Base-by-base conservation (phyloP, 2,888 invertebrate species). In the Synanthedon tipuliformis region DNA sequence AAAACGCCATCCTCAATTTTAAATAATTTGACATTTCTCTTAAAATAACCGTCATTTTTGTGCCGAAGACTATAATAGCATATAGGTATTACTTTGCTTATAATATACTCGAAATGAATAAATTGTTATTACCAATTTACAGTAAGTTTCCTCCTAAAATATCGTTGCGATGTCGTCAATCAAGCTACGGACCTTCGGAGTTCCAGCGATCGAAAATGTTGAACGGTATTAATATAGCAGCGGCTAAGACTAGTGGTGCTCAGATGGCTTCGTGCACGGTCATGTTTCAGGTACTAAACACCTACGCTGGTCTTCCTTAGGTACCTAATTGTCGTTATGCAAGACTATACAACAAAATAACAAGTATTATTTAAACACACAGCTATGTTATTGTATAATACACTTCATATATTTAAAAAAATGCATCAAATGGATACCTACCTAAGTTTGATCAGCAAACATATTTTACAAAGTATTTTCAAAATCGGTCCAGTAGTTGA, bases 201-300 rank as follows among this genome's bases (percentile, higher is more conserved):
- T 69, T 83, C 0, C 73, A 75, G 52, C 59, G 79, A 5, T 70
- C 78, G 0, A 56, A 62, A 0, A 61, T 83, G 52, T 48, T 72
- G 56, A 85, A 82, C 50, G 85, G 85, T 1, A 69, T 74, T 23
- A 73, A 58, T 40, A 66, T 86, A 0, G 73, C 71, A 0, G 73
- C 71, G 2, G 70, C 75, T 0, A 76, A 71, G 53, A 63, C 69
- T 0, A 15, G 63, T 12, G 84, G 81, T 0, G 55, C 71, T 0
- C 69, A 66, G n/a, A 72, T 82, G 1, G 68, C 70, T 0, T 68
- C 81, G 1, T 80, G 81, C 58, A 83, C 84, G 48, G 63, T 86
- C 8, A 78, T 86, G 81, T 84, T 65, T 55, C 81, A 82, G 77
- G 85, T 84, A 34, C 8, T 34, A 7, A 34, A 34, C 34, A 34